Conservation (phyloP, 2,888 invertebrate species). For the Nomada lathburiana region DNA sequence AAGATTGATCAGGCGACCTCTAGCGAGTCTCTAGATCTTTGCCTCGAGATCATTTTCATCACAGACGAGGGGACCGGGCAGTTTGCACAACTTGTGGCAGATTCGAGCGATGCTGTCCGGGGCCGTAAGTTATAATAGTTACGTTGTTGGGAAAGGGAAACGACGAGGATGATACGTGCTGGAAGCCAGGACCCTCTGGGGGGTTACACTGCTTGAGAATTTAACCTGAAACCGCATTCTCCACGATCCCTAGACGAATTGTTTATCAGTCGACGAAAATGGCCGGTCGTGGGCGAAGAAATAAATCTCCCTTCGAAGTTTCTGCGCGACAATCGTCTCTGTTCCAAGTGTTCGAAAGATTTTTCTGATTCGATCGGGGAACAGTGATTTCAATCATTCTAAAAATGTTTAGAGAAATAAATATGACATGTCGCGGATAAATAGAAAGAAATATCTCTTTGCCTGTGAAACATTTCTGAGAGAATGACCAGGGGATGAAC, state of each 20-base stretch:
- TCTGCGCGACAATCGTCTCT: neutral
- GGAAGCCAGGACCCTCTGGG: constrained; percentile 27
- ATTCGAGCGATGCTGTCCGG: constrained; percentile 35
- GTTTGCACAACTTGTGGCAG: constrained; percentile 42
- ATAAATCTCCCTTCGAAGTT: constrained; percentile 71
- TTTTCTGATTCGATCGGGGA: too few species aligned
- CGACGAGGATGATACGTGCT: constrained; percentile 50
- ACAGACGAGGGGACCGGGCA: constrained; percentile 14
- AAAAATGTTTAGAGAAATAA: neutral
- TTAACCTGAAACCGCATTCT: constrained; percentile 65
- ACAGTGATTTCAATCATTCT: neutral
- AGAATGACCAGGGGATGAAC: too few species aligned
- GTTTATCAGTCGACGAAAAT: constrained; percentile 62
- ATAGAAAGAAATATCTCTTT: neutral
- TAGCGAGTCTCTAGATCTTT: neutral
- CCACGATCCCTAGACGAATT: constrained; percentile 67
- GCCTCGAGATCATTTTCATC: constrained; percentile 36
- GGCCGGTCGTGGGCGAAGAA: constrained; percentile 45
- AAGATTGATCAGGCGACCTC: constrained; percentile 12
- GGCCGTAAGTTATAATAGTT: constrained; percentile 51
- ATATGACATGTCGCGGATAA: neutral
- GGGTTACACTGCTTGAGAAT: constrained; percentile 46
- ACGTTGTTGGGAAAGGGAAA: constrained; percentile 39
- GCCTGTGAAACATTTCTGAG: too few species aligned
- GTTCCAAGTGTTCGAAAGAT: too few species aligned